Evolutionary conservation across 2,888 invertebrate genomes (phyloP).

Genomic region (Xestoiulus laeticollis): DNA sequence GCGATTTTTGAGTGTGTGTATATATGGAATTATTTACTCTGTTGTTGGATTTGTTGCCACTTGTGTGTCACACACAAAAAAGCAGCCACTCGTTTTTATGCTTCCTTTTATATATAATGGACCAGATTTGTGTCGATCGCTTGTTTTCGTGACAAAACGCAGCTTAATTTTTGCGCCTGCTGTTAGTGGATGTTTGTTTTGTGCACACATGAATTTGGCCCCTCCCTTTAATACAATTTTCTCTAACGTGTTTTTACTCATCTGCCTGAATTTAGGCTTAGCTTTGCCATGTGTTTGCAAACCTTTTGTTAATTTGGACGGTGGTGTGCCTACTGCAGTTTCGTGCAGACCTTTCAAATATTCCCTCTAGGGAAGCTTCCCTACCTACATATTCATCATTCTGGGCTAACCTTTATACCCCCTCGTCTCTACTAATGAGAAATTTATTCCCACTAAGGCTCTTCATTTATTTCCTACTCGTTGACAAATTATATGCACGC

Average conservation of each 20-base stretch:
- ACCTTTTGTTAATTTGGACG: neutral
- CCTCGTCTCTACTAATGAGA: slow-evolving; percentile 51
- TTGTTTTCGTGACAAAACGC: slow-evolving; percentile 36
- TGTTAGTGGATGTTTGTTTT: slow-evolving; percentile 34
- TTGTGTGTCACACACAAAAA: slow-evolving; percentile 34
- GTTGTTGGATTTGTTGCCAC: slow-evolving; percentile 21
- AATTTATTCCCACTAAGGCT: slow-evolving; percentile 51
- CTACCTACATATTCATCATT: slow-evolving; percentile 38
- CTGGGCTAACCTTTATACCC: neutral
- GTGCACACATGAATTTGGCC: neutral
- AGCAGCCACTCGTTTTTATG: slow-evolving; percentile 38
- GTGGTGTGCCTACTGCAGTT: slow-evolving; percentile 14
- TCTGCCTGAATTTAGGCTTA: slow-evolving; percentile 1
- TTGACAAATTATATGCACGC: slow-evolving; percentile 51
- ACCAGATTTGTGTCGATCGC: slow-evolving; percentile 43
- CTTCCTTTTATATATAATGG: slow-evolving; percentile 1
- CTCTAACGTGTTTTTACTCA: slow-evolving; percentile 28
- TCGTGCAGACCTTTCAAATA: slow-evolving; percentile 36
- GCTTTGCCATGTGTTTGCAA: neutral
- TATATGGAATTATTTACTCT: neutral
- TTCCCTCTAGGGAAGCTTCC: slow-evolving; percentile 30
- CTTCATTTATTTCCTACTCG: slow-evolving; percentile 47
- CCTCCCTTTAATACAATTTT: slow-evolving; percentile 44
- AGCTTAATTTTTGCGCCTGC: slow-evolving; percentile 41
- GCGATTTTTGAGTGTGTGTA: neutral